phyloP scores from a whole-genome alignment of 1,140 invertebrate species.

The Megalopta genalis region DNA sequence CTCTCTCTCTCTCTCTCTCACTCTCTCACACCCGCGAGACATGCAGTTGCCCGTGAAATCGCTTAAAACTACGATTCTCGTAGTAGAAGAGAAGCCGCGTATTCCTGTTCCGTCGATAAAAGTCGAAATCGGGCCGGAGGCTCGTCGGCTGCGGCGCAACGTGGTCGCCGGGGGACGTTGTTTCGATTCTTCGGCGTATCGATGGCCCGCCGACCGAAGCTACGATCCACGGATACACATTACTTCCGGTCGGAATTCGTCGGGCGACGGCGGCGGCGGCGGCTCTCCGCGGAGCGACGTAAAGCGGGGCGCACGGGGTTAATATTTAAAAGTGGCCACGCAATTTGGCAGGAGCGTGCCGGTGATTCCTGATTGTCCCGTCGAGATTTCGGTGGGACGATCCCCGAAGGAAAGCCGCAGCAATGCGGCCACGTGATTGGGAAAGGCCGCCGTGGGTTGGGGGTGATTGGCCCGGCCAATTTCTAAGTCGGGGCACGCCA shows the following conservation, averaged over 20 bases:
- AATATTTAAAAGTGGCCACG: slow-evolving; percentile 63
- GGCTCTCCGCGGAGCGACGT: too few relatives aligned
- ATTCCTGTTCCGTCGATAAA: too few relatives aligned
- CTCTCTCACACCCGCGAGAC: too few relatives aligned
- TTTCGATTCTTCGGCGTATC: slow-evolving; percentile 1
- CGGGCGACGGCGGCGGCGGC: too few relatives aligned
- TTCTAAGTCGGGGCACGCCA: slow-evolving; percentile 68
- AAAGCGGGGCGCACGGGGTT: slow-evolving; percentile 19
- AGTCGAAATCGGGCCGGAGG: too few relatives aligned
- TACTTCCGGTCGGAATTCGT: slow-evolving; percentile 21
- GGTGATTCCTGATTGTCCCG: slow-evolving; percentile 59
- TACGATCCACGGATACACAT: slow-evolving; percentile 2
- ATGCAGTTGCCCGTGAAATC: too few relatives aligned
- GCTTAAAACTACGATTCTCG: too few relatives aligned
- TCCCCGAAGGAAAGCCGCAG: slow-evolving; percentile 37
- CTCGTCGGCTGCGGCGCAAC: too few relatives aligned
- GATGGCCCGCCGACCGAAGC: neutral
- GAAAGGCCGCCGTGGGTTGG: too few relatives aligned
- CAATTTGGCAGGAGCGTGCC: slow-evolving; percentile 61
- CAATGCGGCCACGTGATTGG: slow-evolving; percentile 59
- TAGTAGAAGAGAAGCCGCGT: too few relatives aligned
- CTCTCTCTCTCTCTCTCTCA: too few relatives aligned
- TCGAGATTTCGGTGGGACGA: slow-evolving; percentile 56
- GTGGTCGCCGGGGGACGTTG: slow-evolving; percentile 2
- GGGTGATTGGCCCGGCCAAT: slow-evolving; percentile 65